A percentile compares a stretch with the other conserved stretches of the same genome.
These are phyloP conservation scores for Eupithecia abbreviata DNA, from an alignment of 2,888 invertebrate genomes.

Conservation along the genomic window DNA sequence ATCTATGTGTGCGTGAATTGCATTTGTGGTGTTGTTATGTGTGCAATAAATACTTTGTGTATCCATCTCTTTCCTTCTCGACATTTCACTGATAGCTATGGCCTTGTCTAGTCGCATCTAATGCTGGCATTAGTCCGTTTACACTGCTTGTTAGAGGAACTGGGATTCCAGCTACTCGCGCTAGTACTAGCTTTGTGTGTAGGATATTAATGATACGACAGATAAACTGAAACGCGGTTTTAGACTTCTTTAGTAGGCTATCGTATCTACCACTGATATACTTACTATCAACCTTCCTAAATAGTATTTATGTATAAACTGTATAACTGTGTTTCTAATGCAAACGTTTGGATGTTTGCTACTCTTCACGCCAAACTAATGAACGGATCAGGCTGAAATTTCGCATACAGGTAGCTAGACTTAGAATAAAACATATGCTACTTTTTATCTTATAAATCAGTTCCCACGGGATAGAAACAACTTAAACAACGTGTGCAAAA, in stretches of 20 bases:
- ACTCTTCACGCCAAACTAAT: no score
- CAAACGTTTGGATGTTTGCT: no score
- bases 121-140: constrained; percentile 81
- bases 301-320: constrained; percentile 47
- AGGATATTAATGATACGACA: constrained; percentile 22
- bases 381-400: no score
- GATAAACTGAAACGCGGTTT: constrained; percentile 30
- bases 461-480: no score
- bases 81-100: constrained; percentile 84
- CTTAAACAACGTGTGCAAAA: no score
- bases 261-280: constrained; percentile 12
- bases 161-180: constrained; percentile 61
- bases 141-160: constrained; percentile 47
- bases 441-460: no score
- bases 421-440: no score
- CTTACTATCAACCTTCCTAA: not conserved
- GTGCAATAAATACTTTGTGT: constrained; percentile 81
- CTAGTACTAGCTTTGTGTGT: constrained; percentile 41
- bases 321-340: no score
- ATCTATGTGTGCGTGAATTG: constrained; percentile 72
- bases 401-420: no score
- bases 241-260: constrained; percentile 56
- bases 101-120: constrained; percentile 85
- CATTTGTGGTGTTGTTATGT: constrained; percentile 77
- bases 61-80: constrained; percentile 82